Evolutionary conservation across 2,888 invertebrate genomes (phyloP), one percentile per base, ranked within the genome.

Genomic region (Macaria liturata): DNA sequence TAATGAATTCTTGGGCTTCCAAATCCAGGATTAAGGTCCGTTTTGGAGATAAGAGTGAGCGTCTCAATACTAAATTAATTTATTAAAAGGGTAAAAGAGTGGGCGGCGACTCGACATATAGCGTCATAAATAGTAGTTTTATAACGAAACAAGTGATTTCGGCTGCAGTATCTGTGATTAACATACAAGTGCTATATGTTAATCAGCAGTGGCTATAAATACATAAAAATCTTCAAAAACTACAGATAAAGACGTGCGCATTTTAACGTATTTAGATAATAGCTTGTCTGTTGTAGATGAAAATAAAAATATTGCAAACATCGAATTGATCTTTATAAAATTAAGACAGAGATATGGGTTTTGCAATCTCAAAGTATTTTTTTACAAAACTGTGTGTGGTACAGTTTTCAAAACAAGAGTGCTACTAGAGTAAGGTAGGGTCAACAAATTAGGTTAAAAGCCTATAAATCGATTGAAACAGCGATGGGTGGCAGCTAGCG

Each of bases 391-490:
- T 9, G 8, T 44, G 44, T 20, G 44, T 50, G 50, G 44, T 34
- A 43, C 32, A 9, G 32, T 32, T 20, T 30, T 7, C 30, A 30
- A 37, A 48, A 48, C 42, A 6, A 42, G 7, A 42, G n/a, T n/a
- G n/a, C 46, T 32, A 8, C 5, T 30, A 59, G 59, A 57, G 59
- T 57, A 64, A 66, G 32, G 64, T 49, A 65, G 58, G 62, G 71
- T 70, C 84, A 88, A 90, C 90, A 90, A 91, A 91, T 91, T 89
- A 89, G 88, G 84, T 85, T 90, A 89, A 90, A 89, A 89, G 89
- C 88, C 87, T 86, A 91, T 90, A 90, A 91, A 89, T 89, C 85
- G 84, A 87, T 84, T 86, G 84, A 83, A 84, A 82, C 84, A 82
- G 83, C 83, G 74, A 79, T 89, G 89, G 88, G 91, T 89, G 89